Evolutionary conservation across 2,113 vertebrate genomes (phyloP).

Genomic region (Takifugu flavidus): DNA sequence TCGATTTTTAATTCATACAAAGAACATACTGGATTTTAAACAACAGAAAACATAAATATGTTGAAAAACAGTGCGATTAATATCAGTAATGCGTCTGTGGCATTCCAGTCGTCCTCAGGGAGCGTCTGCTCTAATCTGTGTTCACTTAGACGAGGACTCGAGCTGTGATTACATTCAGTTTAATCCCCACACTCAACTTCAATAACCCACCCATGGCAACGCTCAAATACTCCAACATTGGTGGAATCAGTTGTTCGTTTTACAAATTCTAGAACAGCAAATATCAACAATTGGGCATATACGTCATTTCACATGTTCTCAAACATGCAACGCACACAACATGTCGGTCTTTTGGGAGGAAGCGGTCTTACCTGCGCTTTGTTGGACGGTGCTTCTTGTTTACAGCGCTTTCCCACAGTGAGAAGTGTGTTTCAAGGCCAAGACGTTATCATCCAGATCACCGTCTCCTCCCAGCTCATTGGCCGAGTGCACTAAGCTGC

Average conservation of each 20-base stretch:
- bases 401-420: constrained; percentile 10
- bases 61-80: no score
- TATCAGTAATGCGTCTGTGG: no score
- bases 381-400: constrained; percentile 7
- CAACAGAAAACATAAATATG: no score
- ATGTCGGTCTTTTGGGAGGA: neutral
- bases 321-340: neutral
- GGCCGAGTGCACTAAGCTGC: constrained; percentile 51
- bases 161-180: constrained; percentile 50
- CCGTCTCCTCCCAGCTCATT: constrained; percentile 38
- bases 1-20: no score
- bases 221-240: neutral
- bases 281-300: no score
- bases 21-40: no score
- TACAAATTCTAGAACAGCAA: no score
- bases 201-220: neutral
- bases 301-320: neutral
- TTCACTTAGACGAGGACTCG: constrained; percentile 21
- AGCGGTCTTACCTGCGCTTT: constrained; percentile 34
- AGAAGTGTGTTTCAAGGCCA: constrained; percentile 33
- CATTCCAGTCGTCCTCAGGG: no score
- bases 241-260: no score
- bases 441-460: constrained; percentile 36
- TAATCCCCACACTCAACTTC: constrained; percentile 51
- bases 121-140: constrained; percentile 37